Base-by-base conservation (phyloP, 23 tunicate species). In the Trididemnum miniatum region DNA sequence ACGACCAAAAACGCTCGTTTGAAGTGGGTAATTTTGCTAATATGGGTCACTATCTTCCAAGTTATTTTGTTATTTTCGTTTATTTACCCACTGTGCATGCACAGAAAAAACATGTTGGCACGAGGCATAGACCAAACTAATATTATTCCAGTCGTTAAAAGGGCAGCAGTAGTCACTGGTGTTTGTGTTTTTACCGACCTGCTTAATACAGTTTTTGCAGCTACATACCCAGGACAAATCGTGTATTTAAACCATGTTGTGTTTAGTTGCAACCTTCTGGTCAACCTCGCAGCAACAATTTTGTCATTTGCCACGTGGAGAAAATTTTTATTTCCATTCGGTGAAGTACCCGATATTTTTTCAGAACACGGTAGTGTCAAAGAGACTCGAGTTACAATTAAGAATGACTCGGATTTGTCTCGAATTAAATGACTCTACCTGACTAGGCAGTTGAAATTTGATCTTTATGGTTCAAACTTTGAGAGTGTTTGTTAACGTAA, bases 221-320 rank as follows among this genome's bases (percentile, higher is more conserved):
- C 35, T 5, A 22, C 31, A 1, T 79, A 79, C 83, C 39, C 59
- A 34, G 51, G 28, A 0, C 1, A 34, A 9, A 33, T 71, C 38
- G 83, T 79, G 28, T 79, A 79, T 33, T 1, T 79, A 2, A 79
- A 59, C 31, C 83, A 79, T 30, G 51, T 79, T 1, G 83, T 79
- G 31, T 30, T 79, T 3, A 79, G 83, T 35, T 51, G 4, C 2
- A 79, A 79, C 51, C 39, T 79, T 59, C 71, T 79, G 49, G 27
- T 79, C 20, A 79, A 79, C 22, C 26, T 79, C 20, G 35, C 35
- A 26, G 65, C 50, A 49, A 71, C 59, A 3, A 34, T 79, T 34
- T 59, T 59, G 15, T 79, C 83, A 35, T 59, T 62, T 57, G 34
- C 71, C 25, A 59, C 57, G 2, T 59, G 65, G 65, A 54, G 51